Evolutionary conservation across 2,888 invertebrate species (phyloP).

Genomic region (Yponomeuta sedellus): DNA sequence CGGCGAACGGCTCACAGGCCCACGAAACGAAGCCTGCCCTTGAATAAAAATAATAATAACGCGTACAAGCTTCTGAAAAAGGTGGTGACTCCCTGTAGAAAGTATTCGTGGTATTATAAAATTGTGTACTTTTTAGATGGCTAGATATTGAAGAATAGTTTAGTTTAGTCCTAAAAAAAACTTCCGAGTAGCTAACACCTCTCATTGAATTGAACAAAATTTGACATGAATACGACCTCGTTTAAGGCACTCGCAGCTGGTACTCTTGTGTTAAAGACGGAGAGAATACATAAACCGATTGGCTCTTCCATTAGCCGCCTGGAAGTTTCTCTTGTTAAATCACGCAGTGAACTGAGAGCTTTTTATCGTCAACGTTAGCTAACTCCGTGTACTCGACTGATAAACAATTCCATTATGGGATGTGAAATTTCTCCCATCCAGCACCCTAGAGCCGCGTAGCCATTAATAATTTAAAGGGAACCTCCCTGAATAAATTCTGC

Average conservation of each 20-base stretch:
- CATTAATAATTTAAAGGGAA: neutral
- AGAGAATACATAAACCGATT: neutral
- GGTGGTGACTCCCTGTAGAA: neutral
- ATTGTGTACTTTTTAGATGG: neutral
- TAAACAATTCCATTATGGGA: constrained; percentile 10
- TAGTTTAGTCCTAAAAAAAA: neutral
- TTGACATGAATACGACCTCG: neutral
- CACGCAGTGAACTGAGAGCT: neutral
- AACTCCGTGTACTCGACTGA: neutral
- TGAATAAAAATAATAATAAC: neutral
- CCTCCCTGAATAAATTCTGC: constrained; percentile 2
- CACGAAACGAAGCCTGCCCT: neutral
- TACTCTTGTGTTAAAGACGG: neutral
- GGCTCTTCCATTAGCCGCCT: neutral
- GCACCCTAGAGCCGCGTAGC: neutral
- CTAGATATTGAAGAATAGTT: neutral
- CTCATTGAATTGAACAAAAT: neutral
- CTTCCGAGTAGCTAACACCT: neutral
- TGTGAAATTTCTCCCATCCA: neutral
- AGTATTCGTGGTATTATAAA: neutral
- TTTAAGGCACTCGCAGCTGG: neutral
- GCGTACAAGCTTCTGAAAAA: neutral
- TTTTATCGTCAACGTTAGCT: neutral
- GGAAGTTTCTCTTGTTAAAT: neutral
- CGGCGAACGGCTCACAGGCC: constrained; percentile 40